phyloP scores from a whole-genome alignment of 37 sponge, comb jelly and placozoan species.

The Crambe crambe region DNA sequence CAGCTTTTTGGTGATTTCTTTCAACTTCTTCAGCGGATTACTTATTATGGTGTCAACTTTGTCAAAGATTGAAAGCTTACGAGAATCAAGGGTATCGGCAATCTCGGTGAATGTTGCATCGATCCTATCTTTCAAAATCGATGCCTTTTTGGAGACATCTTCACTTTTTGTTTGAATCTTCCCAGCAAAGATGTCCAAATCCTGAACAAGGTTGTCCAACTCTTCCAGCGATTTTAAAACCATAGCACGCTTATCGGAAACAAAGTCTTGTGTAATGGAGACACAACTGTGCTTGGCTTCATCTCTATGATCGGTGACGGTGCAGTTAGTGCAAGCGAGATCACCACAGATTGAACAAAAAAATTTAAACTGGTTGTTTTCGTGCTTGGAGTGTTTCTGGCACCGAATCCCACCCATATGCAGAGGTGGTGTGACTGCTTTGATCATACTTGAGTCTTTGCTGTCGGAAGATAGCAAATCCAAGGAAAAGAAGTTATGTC shows the following conservation, averaged over 20 bases:
- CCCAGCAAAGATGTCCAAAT: not conserved
- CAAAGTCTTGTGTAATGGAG: not conserved
- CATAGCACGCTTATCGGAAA: not conserved
- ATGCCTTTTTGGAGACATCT: not conserved
- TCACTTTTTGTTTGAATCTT: not conserved
- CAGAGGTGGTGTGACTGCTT: not conserved
- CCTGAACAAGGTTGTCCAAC: not conserved
- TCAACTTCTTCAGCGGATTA: not conserved
- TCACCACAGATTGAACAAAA: conserved; percentile 17
- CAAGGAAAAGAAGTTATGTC: not conserved
- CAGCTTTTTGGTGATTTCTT: not conserved
- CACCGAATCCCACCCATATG: not conserved
- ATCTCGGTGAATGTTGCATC: not conserved
- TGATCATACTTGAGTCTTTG: not conserved
- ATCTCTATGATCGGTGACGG: not conserved
- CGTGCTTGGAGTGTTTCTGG: not conserved
- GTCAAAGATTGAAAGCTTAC: not conserved
- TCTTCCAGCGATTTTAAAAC: not conserved
- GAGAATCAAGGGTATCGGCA: not conserved
- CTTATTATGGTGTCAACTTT: not conserved
- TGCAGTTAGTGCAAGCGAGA: conserved; percentile 22
- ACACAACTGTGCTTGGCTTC: not conserved
- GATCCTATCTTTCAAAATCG: not conserved
- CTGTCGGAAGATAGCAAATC: not conserved
- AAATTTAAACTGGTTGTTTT: conserved; percentile 9